phyloP scores from a whole-genome alignment of 2,113 vertebrate species.

The Ciconia boyciana region DNA sequence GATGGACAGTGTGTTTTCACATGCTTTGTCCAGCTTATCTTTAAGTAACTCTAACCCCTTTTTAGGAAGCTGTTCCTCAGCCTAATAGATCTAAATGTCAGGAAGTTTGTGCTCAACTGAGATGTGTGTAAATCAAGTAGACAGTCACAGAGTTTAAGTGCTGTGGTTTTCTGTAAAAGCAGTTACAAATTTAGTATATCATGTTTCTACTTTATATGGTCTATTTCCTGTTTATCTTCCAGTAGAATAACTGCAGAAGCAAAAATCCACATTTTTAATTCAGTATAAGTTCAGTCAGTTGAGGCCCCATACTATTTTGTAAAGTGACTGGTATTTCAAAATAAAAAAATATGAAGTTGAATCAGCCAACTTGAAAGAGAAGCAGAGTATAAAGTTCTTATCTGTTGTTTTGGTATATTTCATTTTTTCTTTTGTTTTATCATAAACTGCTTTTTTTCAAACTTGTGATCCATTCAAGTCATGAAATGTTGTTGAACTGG shows the following conservation, averaged over 20 bases:
- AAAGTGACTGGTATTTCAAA: not conserved
- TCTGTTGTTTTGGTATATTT: not conserved
- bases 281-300: not conserved
- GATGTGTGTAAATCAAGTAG: not conserved
- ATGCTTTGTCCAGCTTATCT: not conserved
- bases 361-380: not conserved
- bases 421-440: not conserved
- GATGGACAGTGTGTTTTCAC: not conserved
- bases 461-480: not conserved
- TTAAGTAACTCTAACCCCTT: not conserved
- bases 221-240: not conserved
- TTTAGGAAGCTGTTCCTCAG: not conserved
- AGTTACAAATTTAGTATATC: not conserved
- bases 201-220: not conserved
- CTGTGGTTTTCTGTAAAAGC: not conserved
- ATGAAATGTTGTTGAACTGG: constrained; percentile 13
- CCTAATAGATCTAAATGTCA: not conserved
- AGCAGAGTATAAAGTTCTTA: not conserved
- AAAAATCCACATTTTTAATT: not conserved
- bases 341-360: not conserved
- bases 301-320: not conserved
- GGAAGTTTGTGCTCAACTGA: not conserved
- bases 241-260: not conserved
- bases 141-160: not conserved
- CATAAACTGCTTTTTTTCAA: constrained; percentile 6